phyloP scores from a whole-genome alignment of 2,797 vertebrate genomes.

The Enteromius trimaculatus region DNA sequence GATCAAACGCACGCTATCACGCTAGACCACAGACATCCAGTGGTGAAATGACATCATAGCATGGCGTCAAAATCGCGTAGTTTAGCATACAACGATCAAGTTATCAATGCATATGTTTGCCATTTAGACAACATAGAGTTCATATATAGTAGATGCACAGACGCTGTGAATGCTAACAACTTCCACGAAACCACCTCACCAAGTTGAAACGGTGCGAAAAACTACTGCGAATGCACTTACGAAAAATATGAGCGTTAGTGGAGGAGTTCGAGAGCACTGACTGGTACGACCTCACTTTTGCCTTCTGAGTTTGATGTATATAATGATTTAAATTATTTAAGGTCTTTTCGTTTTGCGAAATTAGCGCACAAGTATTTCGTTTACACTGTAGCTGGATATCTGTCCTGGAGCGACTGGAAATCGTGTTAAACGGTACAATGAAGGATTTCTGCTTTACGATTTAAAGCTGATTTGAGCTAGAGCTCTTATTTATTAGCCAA shows the following conservation, averaged over 20 bases:
- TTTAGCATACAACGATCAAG: conserved; percentile 18
- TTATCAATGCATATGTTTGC: conserved; percentile 51
- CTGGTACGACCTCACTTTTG: conserved; percentile 73
- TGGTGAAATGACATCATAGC: conserved; percentile 52
- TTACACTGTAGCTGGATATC: conserved; percentile 61
- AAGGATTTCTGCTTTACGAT: conserved; percentile 12
- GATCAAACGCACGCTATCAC: conserved; percentile 72
- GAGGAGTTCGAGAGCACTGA: conserved; percentile 56
- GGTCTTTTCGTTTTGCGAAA: conserved; percentile 68
- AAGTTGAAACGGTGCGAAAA: conserved; percentile 37
- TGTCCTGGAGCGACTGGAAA: conserved; percentile 38
- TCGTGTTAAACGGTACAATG: conserved; percentile 9
- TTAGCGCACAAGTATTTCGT: conserved; percentile 65
- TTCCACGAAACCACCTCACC: conserved; percentile 41
- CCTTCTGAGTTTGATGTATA: conserved; percentile 73
- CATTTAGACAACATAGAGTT: conserved; percentile 52
- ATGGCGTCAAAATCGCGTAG: conserved; percentile 49
- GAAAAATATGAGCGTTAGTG: conserved; percentile 16
- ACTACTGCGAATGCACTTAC: conserved; percentile 34
- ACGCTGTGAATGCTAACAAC: conserved; percentile 54
- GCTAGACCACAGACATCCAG: conserved; percentile 61
- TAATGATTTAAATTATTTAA: conserved; percentile 80
- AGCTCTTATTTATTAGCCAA: neutral
- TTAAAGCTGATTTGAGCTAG: neutral
- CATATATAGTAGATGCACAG: conserved; percentile 65